Evolutionary conservation across 92 coral and sea anemone genomes (phyloP), one percentile per base, ranked within the genome.

Genomic region (Porites evermanni): DNA sequence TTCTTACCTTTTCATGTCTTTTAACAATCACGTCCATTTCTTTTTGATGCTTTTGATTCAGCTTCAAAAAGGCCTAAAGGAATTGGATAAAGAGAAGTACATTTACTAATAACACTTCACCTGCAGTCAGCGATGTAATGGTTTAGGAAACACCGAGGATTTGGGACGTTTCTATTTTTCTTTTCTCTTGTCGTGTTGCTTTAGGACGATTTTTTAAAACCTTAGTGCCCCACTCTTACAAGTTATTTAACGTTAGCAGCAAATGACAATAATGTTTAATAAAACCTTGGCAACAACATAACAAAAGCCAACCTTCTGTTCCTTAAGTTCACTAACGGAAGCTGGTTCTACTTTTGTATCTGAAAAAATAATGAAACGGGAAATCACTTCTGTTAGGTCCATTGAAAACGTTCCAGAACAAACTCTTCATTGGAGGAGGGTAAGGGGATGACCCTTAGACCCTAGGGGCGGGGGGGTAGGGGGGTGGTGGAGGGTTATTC

Each of bases 261-360:
- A 38, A 38, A 38, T 38, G 47, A 56, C 5, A 56, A 56, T 14
- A 12, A 2, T 56, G 61, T 56, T 14, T 14, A 56, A 56, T 12
- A 56, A 56, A 8, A 56, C 47, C 47, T 38, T 38, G 6, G 0
- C 47, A 8, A 56, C 12, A 56, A 12, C 17, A 56, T 14, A 56
- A 10, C 47, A 21, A 13, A 70, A 44, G 8, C 78, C 64, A 20
- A 96, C 99, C 96, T 96, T 96, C 24, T 91, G 98, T 66, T 95
- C 94, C 77, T 92, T 95, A 14, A 96, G 75, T 78, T 94, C 95
- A 4, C 91, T 89, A 50, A 96, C 58, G 18, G 87, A 80, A 78
- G 95, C 89, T 20, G 99, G 98, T 63, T 91, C 98, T 20, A 96
- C 93, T 77, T 95, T 91, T 16, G 91, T 83, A 82, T 94, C 98